Base-by-base conservation (phyloP, 2,888 invertebrate genomes). In the Plebejus anna region DNA sequence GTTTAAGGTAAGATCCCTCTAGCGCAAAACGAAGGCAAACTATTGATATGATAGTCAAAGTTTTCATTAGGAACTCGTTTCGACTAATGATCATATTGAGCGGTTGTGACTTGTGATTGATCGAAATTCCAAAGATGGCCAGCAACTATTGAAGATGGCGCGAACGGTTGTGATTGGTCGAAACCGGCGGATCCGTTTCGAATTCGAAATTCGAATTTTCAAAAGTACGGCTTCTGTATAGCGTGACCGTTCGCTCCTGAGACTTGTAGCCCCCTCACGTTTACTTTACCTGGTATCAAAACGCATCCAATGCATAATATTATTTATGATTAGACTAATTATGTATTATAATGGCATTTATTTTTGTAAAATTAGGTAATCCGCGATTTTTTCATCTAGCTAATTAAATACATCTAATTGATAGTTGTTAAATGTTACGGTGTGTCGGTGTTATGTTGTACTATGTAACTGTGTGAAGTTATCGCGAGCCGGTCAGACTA, bases 141-240 rank as follows among this genome's bases (percentile, higher is more conserved):
- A 71, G 42, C 13, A 38, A 36, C 13, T 55, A 16, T 66, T 47
- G 72, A 72, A 28, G 1, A 47, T 42, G 42, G 47, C 72, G 22
- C 47, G 47, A 42, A 22, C 38, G 51, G 42, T 32, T 32, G 73
- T 16, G 73, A 73, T 73, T 73, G 73, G 73, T 73, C 47, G 73
- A 32, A 73, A 73, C 51, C 13, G 73, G 71, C 71, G n/a, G 4
- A 9, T 22, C 70, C 70, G n/a, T 42, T 36, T 5, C 38, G 70
- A 70, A 72, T 73, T 73, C 73, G 73, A 73, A 73, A 55, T 73
- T 73, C 28, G 73, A 73, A 73, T 32, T 73, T 73, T 73, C 73
- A 73, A 72, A 72, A 51, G 38, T 22, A 51, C 47, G 73, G 55
- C 73, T 55, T 73, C 73, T 73, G 73, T 73, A 55, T 73, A 73